A percentile compares a stretch with the other conserved stretches of the same genome.
Conservation (phyloP, 2,113 vertebrate genomes). For the Tragelaphus scriptus region DNA sequence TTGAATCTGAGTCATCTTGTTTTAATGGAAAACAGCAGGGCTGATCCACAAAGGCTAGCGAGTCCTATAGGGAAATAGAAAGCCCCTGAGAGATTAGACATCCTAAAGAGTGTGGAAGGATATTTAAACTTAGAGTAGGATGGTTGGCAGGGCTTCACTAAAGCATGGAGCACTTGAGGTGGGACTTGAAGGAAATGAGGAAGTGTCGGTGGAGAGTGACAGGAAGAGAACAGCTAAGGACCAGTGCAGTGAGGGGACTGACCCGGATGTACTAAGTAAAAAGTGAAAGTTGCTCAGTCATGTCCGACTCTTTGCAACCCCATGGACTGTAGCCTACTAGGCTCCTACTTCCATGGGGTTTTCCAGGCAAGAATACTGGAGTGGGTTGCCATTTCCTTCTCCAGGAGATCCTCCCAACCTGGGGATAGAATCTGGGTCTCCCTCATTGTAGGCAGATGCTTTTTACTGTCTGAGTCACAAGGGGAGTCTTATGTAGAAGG, state of each 20-base stretch:
- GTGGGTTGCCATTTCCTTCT: background rate
- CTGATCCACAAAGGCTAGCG: background rate
- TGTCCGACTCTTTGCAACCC: background rate
- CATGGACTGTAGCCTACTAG: background rate
- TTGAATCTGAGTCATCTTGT: background rate
- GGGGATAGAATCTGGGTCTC: background rate
- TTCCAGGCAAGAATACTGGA: background rate
- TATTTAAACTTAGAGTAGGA: background rate
- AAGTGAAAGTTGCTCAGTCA: background rate
- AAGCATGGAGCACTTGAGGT: background rate
- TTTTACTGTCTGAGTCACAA: background rate
- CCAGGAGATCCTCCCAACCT: background rate
- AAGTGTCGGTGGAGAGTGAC: background rate
- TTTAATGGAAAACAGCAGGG: background rate
- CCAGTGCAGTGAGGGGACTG: fast-evolving
- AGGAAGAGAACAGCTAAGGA: background rate
- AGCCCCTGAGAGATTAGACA: background rate
- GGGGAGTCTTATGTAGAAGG: background rate
- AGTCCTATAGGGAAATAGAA: background rate
- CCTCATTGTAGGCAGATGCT: background rate
- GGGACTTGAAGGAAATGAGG: background rate
- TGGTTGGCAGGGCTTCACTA: background rate
- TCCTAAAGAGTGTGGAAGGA: background rate
- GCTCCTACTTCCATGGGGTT: background rate
- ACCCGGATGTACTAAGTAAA: background rate